Base-by-base conservation (phyloP, 2,113 vertebrate species). In the Rhea americana region DNA sequence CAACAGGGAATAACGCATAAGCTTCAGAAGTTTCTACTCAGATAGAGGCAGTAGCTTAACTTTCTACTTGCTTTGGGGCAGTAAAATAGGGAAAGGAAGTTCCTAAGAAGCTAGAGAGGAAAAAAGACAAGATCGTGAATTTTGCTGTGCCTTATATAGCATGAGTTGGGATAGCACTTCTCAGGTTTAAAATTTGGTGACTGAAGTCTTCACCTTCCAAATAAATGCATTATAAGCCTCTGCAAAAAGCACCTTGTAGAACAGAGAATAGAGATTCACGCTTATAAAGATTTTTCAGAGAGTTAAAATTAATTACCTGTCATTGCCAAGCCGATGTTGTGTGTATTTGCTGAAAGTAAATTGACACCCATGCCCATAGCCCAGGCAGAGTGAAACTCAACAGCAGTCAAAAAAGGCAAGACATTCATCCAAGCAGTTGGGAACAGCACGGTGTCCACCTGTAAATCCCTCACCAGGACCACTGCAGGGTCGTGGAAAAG, bases 401-500 rank as follows among this genome's bases (percentile, higher is more conserved):
- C 13, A 0, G 97, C 97, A 2, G 94, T 97, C 37, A 98, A 91
- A 78, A 98, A 96, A 0, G 97, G 97, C 32, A 98, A 80, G 1
- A 94, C 84, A 2, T 98, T 98, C 91, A 96, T 97, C 97, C 97
- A 98, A 3, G 97, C 97, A 0, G 91, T 95, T 0, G 96, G 97
- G 77, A 93, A 97, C 5, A 98, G 59, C 35, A 98, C 41, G 0
- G 95, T 97, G 85, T 98, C 98, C 41, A 99, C 97, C 7, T 96
- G 96, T 81, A 98, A 95, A 77, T 95, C 74, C 3, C 96, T 95
- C 67, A 99, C 95, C 41, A 99, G 91, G 8, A 92, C 66, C 21
- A 98, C 66, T 0, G 97, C 97, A 2, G 98, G 99, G 11, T 98
- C 73, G 1, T 79, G 78, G 91, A 99, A 99, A 50, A 99, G 97